Conservation (phyloP, 2,113 vertebrate genomes). For the Podarcis muralis region DNA sequence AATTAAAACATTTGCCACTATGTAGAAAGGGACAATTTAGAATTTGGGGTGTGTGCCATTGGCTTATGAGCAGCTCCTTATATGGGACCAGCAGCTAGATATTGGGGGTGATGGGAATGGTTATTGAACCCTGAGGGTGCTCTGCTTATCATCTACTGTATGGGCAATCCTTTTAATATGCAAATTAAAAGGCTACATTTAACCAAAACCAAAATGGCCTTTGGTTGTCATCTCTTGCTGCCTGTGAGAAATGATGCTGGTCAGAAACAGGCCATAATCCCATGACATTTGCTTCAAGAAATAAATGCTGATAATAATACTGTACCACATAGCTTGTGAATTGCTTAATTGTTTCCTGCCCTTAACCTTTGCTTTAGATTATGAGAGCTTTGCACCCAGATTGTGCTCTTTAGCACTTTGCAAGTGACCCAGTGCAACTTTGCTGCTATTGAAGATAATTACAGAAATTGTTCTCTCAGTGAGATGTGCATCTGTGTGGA, state of each 20-base stretch:
- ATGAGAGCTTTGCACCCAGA: neutral
- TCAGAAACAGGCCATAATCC: neutral
- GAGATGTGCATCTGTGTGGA: neutral
- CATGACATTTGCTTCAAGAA: neutral
- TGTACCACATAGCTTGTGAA: neutral
- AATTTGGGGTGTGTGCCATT: neutral
- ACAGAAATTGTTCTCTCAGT: neutral
- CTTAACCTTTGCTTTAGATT: neutral
- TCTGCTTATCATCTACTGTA: neutral
- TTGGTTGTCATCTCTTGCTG: neutral
- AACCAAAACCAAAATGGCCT: neutral
- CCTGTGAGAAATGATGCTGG: slow-evolving; percentile 3
- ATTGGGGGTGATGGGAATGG: neutral
- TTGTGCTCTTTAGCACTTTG: slow-evolving; percentile 1
- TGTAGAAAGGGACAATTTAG: neutral
- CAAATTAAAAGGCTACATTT: neutral
- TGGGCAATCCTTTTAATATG: accelerated
- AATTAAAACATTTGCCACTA: neutral
- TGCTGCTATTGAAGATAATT: neutral
- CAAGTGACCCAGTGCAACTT: neutral
- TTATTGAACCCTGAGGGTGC: neutral
- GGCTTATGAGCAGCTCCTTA: neutral
- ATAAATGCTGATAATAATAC: neutral
- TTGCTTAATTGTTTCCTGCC: neutral
- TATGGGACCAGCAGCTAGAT: neutral